Base-by-base conservation (phyloP, 2,888 invertebrate genomes). In the Tenthredo notha region DNA sequence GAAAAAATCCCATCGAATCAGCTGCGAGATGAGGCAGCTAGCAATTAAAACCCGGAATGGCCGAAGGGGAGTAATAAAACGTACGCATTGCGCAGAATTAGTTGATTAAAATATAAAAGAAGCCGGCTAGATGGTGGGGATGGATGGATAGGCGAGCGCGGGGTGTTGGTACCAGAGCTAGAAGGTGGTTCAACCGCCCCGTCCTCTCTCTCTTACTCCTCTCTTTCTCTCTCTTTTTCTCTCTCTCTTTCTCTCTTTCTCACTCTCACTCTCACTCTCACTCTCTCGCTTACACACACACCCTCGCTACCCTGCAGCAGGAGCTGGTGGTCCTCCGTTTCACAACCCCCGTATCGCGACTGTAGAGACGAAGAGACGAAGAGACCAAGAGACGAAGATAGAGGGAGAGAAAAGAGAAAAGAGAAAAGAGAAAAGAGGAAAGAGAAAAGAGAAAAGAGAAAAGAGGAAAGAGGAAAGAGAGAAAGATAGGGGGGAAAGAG, bases 51-150 rank as follows among this genome's bases (percentile, higher is more conserved):
- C 90, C 89, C 90, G 90, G 89, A 90, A 91, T 89, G 91, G 91
- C 85, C 85, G 89, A 90, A 91, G 91, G 90, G 91, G 91, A 91
- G 91, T 89, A 90, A 91, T 91, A 92, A 92, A 83, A 92, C 92
- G 92, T 92, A 92, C 92, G 92, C 92, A 92, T 91, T 91, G 92
- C 92, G 92, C 92, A 92, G 93, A 92, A 92, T 93, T 93, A 93
- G 92, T 93, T 93, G 93, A 93, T 93, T 92, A 93, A 93, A 93
- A 93, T 92, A 93, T 93, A 92, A 93, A 92, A 92, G 92, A 92
- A 91, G 92, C 89, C 88, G 88, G 89, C 88, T 89, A 70, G 87
- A 85, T 85, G 86, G 85, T 40, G 86, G 86, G 87, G 88, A 87
- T 86, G 88, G 87, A 88, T 86, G 88, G 87, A 87, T 88, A 88